These are phyloP conservation scores for Heteromormyrus szaboi DNA, from an alignment of 2,797 vertebrate genomes.

Conservation along the genomic window DNA sequence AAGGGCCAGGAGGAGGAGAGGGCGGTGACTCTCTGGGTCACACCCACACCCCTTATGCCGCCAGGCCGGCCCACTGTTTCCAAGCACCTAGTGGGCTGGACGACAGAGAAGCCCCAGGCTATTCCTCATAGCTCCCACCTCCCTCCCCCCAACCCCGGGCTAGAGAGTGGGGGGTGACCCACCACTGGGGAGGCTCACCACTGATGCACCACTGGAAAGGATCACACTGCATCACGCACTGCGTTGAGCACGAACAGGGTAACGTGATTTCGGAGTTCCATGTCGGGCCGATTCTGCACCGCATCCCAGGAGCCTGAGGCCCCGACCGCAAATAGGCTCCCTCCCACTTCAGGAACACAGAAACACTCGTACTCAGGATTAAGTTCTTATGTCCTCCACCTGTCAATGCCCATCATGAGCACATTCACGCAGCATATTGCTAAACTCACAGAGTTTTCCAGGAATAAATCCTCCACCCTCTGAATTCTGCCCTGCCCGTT, in stretches of 20 bases:
- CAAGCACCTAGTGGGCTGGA: slow-evolving; percentile 57
- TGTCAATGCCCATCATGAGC: not conserved
- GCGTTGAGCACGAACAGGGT: not conserved
- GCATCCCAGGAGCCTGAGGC: not conserved
- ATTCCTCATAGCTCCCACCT: not conserved
- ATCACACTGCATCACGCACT: not conserved
- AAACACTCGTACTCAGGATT: not conserved
- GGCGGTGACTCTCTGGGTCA: slow-evolving; percentile 32
- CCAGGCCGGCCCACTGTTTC: slow-evolving; percentile 51
- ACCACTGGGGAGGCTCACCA: not conserved
- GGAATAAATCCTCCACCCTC: not conserved
- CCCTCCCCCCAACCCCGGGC: not conserved
- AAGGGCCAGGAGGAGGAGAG: slow-evolving; percentile 41
- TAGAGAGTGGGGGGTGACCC: not conserved
- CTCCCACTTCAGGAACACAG: not conserved
- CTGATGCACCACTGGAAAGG: not conserved
- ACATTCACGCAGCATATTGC: not conserved
- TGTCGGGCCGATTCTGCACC: not conserved
- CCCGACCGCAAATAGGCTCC: not conserved
- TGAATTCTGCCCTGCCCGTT: not conserved
- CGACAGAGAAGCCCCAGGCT: slow-evolving; percentile 21
- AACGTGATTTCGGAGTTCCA: not conserved
- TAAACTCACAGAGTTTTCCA: not conserved
- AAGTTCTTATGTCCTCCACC: not conserved
- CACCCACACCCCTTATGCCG: slow-evolving; percentile 24